Percentiles rank a stretch among this genome's conserved stretches.
phyloP scores from a whole-genome alignment of 2,888 invertebrate genomes.

The Archips crataeganus region DNA sequence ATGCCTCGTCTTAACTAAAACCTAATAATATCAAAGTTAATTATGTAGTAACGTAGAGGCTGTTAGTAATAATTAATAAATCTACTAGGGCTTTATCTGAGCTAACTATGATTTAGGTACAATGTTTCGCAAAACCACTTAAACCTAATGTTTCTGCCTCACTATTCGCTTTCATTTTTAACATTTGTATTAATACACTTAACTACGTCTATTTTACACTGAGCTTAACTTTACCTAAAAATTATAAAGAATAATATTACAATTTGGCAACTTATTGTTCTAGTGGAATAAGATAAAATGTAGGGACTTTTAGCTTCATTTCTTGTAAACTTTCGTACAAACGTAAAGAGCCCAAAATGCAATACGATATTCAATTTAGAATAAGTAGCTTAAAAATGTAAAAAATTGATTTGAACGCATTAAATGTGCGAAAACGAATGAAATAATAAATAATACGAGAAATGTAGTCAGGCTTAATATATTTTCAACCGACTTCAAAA shows the following conservation, averaged over 20 bases:
- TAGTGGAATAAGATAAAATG: constrained; percentile 6
- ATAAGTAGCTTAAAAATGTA: too few species aligned
- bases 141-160: constrained; percentile 60
- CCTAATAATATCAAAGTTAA: background rate
- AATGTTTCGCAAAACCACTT: constrained; percentile 45
- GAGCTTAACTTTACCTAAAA: constrained; percentile 27
- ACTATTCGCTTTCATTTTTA: constrained; percentile 79
- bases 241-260: constrained; percentile 36
- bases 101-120: constrained; percentile 41
- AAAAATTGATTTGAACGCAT: too few species aligned
- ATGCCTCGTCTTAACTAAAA: background rate
- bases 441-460: too few species aligned
- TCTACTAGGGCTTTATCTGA: background rate
- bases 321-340: background rate
- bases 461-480: too few species aligned
- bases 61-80: constrained; percentile 1
- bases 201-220: constrained; percentile 35
- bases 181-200: constrained; percentile 43
- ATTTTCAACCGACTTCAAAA: too few species aligned
- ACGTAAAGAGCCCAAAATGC: too few species aligned
- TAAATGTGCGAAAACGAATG: too few species aligned
- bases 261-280: constrained; percentile 35
- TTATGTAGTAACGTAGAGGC: background rate
- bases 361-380: too few species aligned
- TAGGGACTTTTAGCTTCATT: constrained; percentile 3